Evolutionary conservation across 1,140 invertebrate genomes (phyloP), one percentile per base, ranked within the genome.

Genomic region (Holotrichia oblita): DNA sequence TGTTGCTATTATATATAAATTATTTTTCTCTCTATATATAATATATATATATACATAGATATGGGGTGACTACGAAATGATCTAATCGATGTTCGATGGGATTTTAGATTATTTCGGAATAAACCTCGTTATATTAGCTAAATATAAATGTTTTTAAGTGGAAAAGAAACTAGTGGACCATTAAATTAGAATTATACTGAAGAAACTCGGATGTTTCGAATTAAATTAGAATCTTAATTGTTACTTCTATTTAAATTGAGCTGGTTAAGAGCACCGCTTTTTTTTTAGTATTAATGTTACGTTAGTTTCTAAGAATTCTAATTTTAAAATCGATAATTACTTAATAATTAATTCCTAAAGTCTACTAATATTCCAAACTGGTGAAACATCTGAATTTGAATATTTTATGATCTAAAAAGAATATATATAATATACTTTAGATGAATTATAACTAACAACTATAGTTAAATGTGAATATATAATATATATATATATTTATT

Each of bases 401-500:
- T 48, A 14, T 64, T 9, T 20, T 3, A 64, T 22, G 17, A 17
- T 20, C 10, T 6, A 10, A 17, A 17, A 64, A 12, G 24, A 20
- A 64, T 20, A 64, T 10, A 64, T 17, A 10, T 12, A 7, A 17
- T 64, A 27, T 20, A 20, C 9, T 22, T 20, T 64, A 22, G n/a
- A 64, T 61, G 7, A 17, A 64, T 8, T 27, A 64, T 64, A 10
- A n/a, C n/a, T 27, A 27, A 64, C 6, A 8, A 22, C 17, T 64
- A 64, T 64, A 64, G n/a, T n/a, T n/a, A n/a, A n/a, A n/a, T n/a
- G n/a, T n/a, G n/a, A n/a, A n/a, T n/a, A n/a, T n/a, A n/a, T n/a
- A 64, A n/a, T n/a, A 64, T 27, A 22, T 64, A 22, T 3, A 64
- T 64, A 6, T 64, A 64, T 64, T 64, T 64, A 64, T 64, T 64